Percentiles rank a stretch among this genome's conserved stretches.
phyloP scores from a whole-genome alignment of 2,113 vertebrate species.

The Stercorarius parasiticus region DNA sequence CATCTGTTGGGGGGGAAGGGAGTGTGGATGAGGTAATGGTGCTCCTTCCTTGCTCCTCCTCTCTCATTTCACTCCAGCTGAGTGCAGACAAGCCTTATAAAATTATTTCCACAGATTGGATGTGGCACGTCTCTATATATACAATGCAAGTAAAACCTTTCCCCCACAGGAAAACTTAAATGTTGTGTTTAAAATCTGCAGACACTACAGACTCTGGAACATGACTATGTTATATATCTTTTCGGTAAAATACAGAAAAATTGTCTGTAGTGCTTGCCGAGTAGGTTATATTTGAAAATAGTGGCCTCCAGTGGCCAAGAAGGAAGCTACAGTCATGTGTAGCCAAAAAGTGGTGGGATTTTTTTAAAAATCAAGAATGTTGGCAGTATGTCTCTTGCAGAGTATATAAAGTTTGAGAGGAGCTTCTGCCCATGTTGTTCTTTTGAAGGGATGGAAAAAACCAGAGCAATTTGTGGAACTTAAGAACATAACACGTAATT shows the following conservation, averaged over 20 bases:
- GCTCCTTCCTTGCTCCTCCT: background rate
- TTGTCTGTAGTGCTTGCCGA: too few species aligned
- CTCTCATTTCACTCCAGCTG: background rate
- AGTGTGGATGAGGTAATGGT: background rate
- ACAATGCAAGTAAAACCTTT: background rate
- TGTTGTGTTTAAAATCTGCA: background rate
- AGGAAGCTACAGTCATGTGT: background rate
- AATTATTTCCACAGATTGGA: background rate
- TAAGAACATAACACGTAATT: rapidly evolving
- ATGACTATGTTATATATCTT: rapidly evolving
- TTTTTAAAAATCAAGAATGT: background rate
- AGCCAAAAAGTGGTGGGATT: background rate
- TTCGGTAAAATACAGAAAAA: background rate
- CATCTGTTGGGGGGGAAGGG: background rate
- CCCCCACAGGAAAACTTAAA: background rate
- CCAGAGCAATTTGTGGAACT: background rate
- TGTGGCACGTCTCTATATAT: background rate
- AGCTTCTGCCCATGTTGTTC: background rate
- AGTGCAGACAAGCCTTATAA: background rate
- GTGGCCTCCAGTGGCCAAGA: background rate
- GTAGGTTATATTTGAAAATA: background rate
- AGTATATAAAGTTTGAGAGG: background rate
- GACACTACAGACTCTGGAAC: background rate
- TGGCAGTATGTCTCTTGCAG: background rate
- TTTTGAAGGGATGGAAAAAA: background rate